phyloP scores from a whole-genome alignment of 2,113 vertebrate genomes.

The Cyanoderma ruficeps region DNA sequence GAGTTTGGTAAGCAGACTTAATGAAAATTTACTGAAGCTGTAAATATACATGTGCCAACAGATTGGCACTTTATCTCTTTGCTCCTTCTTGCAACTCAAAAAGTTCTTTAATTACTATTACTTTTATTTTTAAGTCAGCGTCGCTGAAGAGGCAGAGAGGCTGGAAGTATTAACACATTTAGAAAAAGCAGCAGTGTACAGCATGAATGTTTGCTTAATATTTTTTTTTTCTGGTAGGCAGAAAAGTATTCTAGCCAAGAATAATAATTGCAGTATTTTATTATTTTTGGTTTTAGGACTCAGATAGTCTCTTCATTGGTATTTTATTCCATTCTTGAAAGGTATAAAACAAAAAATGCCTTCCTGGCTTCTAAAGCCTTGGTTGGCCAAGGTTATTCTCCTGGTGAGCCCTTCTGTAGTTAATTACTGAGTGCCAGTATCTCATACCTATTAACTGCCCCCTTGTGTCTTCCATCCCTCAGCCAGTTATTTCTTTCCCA shows the following conservation, averaged over 20 bases:
- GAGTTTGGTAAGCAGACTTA: background rate
- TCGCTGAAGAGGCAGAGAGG: background rate
- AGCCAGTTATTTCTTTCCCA: background rate
- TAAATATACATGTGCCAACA: background rate
- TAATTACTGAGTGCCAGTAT: background rate
- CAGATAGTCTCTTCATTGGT: background rate
- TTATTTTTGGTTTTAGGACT: background rate
- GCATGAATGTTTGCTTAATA: background rate
- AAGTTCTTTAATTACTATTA: background rate
- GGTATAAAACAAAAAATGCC: background rate
- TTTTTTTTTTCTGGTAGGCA: background rate
- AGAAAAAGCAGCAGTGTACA: background rate
- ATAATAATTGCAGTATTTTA: background rate
- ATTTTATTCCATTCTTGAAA: background rate
- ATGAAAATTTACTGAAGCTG: background rate
- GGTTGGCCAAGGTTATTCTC: background rate
- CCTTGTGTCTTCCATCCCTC: background rate
- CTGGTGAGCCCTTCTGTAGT: background rate
- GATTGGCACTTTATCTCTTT: background rate
- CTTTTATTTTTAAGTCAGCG: background rate
- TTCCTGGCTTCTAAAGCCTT: background rate
- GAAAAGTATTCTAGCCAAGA: background rate
- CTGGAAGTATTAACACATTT: background rate
- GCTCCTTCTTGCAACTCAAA: background rate
- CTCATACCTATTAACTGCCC: background rate